Evolutionary conservation across 2,797 vertebrate species (phyloP).

Genomic region (Taeniopygia guttata): DNA sequence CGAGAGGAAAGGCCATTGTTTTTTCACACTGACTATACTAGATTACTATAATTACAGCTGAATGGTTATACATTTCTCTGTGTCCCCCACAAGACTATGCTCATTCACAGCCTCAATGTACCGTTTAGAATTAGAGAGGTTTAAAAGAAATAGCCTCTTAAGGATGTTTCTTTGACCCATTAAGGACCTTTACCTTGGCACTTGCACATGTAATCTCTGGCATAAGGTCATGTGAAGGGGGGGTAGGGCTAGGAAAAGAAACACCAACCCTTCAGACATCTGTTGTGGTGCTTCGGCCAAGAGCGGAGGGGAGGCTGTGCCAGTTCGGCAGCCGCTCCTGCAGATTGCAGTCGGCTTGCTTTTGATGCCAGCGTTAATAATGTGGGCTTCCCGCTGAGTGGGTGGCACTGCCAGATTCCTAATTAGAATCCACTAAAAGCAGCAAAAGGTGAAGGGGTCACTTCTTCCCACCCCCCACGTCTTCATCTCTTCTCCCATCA

Average conservation of each 20-base stretch:
- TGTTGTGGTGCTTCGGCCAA: slow-evolving; percentile 68
- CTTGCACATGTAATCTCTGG: slow-evolving; percentile 54
- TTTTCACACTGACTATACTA: slow-evolving; percentile 52
- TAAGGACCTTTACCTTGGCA: slow-evolving; percentile 67
- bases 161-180: slow-evolving; percentile 61
- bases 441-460: slow-evolving; percentile 27
- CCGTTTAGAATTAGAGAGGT: background rate
- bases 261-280: slow-evolving; percentile 67
- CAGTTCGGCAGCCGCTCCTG: slow-evolving; percentile 48
- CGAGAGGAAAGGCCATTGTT: slow-evolving; percentile 70
- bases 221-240: slow-evolving; percentile 43
- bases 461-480: background rate
- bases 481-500: background rate
- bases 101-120: background rate
- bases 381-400: slow-evolving; percentile 57
- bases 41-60: slow-evolving; percentile 67
- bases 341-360: slow-evolving; percentile 57
- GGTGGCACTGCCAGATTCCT: slow-evolving; percentile 66
- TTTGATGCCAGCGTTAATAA: slow-evolving; percentile 69
- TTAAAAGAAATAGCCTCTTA: background rate
- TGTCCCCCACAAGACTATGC: background rate
- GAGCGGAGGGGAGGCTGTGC: slow-evolving; percentile 55
- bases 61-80: slow-evolving; percentile 38
- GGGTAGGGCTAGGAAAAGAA: slow-evolving; percentile 19
- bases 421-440: slow-evolving; percentile 65